Evolutionary conservation across 2,113 vertebrate species (phyloP), one percentile per base, ranked within the genome.

Genomic region (Psophia crepitans): DNA sequence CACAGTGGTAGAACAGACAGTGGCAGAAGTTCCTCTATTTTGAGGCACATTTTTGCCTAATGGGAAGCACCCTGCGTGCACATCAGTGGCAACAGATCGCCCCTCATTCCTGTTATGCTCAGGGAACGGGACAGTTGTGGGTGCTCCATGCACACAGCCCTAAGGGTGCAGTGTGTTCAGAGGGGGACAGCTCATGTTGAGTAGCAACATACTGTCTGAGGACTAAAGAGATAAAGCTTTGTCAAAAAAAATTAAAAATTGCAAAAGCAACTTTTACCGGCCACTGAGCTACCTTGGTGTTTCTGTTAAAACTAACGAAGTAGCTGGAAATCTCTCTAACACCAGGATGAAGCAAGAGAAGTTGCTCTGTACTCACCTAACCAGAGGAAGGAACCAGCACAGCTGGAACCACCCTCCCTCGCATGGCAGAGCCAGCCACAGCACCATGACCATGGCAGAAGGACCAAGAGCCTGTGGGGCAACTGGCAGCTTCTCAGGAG

Each of bases 391-490:
- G 43, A 69, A 51, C 18, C 9, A 18, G 39, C 81, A 56, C 26
- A 63, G n/a, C 27, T 54, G 41, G 16, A 57, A 43, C 21, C 57
- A 44, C 2, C 12, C 39, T 32, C 27, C 44, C 73, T 27, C 5
- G 6, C 28, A 10, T 0, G 0, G 64, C 33, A 54, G 28, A 23
- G 22, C 56, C 39, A 54, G n/a, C 21, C 22, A 41, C 43, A n/a
- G 19, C 33, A 0, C 19, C 0, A 0, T 2, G 14, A 28, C 3
- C 8, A 0, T 39, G 32, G 35, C 24, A 39, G 56, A 30, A 28
- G 35, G 48, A 20, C 14, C 56, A 48, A 57, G 68, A 54, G 68
- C 20, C 33, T 32, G 16, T 11, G 8, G 35, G 56, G 51, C 49
- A 78, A 15, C 56, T 4, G 5, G 69, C 17, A 87, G 41, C 7